Percentiles rank a stretch among this genome's conserved stretches.
Evolutionary conservation across 2,888 invertebrate species (phyloP).

Genomic region (Rhagonycha fulva): DNA sequence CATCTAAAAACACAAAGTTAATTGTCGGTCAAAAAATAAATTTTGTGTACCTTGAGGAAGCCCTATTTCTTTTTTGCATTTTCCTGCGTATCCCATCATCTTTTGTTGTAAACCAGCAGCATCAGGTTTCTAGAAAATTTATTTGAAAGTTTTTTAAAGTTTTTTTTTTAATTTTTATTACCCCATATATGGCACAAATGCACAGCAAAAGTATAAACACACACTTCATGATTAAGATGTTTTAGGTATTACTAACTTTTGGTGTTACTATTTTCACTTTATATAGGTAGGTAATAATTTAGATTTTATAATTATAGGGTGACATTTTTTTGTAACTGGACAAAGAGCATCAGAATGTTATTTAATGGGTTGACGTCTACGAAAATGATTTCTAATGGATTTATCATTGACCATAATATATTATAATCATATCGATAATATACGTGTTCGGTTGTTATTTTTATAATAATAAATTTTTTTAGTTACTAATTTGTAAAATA

Average conservation of each 20-base stretch:
- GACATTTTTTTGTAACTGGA: neutral
- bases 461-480: neutral
- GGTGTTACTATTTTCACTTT: neutral
- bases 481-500: neutral
- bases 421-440: neutral
- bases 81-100: neutral
- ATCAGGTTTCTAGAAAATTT: neutral
- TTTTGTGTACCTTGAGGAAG: neutral
- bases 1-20: conserved; percentile 2
- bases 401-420: neutral
- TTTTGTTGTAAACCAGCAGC: neutral
- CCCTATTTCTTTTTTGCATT: neutral
- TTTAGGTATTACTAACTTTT: neutral
- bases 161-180: neutral
- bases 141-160: neutral
- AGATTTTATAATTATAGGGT: neutral
- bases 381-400: neutral
- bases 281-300: neutral
- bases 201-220: neutral
- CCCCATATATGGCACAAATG: neutral
- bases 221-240: neutral
- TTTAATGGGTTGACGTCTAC: neutral
- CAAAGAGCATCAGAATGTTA: neutral
- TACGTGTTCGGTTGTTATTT: neutral
- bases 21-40: neutral